phyloP scores from a whole-genome alignment of 2,113 vertebrate genomes.

The Phylloscopus trochilus region DNA sequence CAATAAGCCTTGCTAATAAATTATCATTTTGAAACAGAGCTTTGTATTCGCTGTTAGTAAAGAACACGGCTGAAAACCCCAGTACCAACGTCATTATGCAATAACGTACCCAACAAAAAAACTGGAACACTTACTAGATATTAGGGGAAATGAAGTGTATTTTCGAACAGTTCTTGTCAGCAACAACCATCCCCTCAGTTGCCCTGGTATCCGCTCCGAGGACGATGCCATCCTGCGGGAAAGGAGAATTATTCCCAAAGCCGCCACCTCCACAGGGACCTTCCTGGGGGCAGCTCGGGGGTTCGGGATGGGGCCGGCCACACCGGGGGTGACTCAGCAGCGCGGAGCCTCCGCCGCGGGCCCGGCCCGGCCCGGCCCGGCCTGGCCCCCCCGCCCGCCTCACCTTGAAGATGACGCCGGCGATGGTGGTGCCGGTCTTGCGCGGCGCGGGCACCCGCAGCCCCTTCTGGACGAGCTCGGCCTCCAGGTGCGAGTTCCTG shows the following conservation, averaged over 20 bases:
- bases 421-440: slow-evolving; percentile 96
- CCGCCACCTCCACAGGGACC: accelerated
- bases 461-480: slow-evolving; percentile 78
- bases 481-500: slow-evolving; percentile 86
- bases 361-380: neutral
- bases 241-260: accelerated
- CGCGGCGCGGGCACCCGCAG: slow-evolving; percentile 79
- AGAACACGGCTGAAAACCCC: accelerated
- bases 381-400: neutral
- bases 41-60: neutral
- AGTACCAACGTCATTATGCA: accelerated
- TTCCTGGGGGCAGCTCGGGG: too few relatives aligned
- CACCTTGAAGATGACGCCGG: slow-evolving; percentile 92
- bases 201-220: slow-evolving; percentile 95
- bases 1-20: neutral
- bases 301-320: neutral
- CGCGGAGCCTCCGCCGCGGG: neutral
- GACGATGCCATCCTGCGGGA: slow-evolving; percentile 85
- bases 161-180: slow-evolving; percentile 98
- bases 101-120: accelerated
- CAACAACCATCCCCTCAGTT: slow-evolving; percentile 94
- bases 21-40: accelerated
- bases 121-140: slow-evolving; percentile 84
- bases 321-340: neutral
- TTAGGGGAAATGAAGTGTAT: slow-evolving; percentile 98